Percentiles rank a stretch among this genome's conserved stretches.
phyloP scores from a whole-genome alignment of 2,888 invertebrate genomes.

The Andrena chrysosceles region DNA sequence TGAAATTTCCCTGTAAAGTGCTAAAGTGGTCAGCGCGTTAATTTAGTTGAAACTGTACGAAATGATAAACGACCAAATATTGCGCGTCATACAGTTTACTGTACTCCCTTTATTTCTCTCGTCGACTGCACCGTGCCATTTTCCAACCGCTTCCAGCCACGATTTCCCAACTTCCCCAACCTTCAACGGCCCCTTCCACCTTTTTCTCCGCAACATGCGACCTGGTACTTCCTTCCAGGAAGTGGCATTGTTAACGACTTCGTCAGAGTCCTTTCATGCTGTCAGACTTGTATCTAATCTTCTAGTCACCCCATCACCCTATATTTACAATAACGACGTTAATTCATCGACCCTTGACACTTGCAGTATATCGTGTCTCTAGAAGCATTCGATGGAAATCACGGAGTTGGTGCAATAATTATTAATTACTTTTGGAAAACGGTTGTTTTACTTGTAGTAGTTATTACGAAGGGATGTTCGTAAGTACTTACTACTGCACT shows the following conservation, averaged over 20 bases:
- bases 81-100: conserved; percentile 17
- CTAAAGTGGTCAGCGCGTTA: not conserved
- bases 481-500: too few relatives aligned
- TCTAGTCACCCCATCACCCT: not conserved
- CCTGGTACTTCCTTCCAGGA: conserved; percentile 29
- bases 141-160: conserved; percentile 25
- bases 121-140: conserved; percentile 6
- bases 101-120: conserved; percentile 16
- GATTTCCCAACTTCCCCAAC: conserved; percentile 31
- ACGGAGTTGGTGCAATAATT: too few relatives aligned
- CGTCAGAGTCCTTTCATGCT: not conserved
- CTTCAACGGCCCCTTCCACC: conserved; percentile 15
- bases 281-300: not conserved
- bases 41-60: conserved; percentile 6
- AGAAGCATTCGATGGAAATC: too few relatives aligned
- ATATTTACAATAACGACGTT: conserved; percentile 24
- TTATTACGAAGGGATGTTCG: too few relatives aligned
- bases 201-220: conserved; percentile 29
- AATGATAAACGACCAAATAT: conserved; percentile 30
- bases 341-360: conserved; percentile 11
- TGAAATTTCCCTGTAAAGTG: not conserved
- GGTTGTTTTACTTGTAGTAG: too few relatives aligned
- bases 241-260: conserved; percentile 23
- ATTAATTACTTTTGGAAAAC: too few relatives aligned
- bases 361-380: not conserved